Evolutionary conservation across 2,113 vertebrate species (phyloP).

Genomic region (Saguinus midas): DNA sequence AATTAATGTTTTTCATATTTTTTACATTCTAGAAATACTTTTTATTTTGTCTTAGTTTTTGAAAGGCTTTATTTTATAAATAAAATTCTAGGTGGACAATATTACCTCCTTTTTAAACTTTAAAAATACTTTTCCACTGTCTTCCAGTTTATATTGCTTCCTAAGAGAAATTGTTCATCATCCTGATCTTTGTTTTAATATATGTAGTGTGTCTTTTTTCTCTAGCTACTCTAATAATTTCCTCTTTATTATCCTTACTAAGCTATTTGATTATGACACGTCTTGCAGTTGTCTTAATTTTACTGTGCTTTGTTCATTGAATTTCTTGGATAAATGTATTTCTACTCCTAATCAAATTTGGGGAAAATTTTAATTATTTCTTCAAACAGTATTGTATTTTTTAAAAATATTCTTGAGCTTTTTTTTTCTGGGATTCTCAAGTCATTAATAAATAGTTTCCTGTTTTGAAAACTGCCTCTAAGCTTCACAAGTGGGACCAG

Average conservation of each 20-base stretch:
- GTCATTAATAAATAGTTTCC: not conserved
- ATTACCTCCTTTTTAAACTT: not conserved
- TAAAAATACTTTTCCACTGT: not conserved
- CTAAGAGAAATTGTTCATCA: not conserved
- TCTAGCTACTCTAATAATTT: not conserved
- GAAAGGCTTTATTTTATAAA: not conserved
- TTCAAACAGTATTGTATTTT: not conserved
- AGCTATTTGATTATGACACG: not conserved
- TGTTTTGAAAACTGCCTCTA: not conserved
- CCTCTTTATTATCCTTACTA: not conserved
- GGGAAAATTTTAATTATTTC: not conserved
- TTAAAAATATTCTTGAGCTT: not conserved
- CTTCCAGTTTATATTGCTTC: not conserved
- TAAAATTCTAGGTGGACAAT: not conserved
- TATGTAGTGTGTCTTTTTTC: not conserved
- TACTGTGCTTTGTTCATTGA: not conserved
- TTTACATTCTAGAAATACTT: not conserved
- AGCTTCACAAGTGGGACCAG: not conserved
- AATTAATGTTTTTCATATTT: not conserved
- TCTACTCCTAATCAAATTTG: not conserved
- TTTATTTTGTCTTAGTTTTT: constrained; percentile 2
- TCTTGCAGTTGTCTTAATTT: not conserved
- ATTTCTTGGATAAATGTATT: not conserved
- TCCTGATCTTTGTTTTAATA: not conserved
- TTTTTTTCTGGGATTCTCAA: not conserved